These are phyloP conservation scores for Psilanteris sp. DNA, from an alignment of 1,140 invertebrate species.

Conservation along the genomic window DNA sequence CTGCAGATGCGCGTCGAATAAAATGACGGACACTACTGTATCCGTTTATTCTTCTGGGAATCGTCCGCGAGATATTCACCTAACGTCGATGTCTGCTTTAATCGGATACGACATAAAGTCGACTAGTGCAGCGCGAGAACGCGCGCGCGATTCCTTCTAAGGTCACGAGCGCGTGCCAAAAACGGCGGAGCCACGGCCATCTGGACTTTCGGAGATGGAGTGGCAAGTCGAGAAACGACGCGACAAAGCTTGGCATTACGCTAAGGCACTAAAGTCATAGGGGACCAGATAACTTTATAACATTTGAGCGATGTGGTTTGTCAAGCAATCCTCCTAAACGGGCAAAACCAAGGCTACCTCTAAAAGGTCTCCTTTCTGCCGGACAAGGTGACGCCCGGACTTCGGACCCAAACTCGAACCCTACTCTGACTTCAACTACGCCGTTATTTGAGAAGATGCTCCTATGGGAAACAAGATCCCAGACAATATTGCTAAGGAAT, in stretches of 20 bases:
- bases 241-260: conserved; percentile 21
- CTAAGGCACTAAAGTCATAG: conserved; percentile 54
- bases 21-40: conserved; percentile 57
- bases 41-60: conserved; percentile 63
- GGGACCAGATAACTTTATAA: conserved; percentile 38
- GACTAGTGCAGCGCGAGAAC: conserved; percentile 45
- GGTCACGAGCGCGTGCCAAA: conserved; percentile 67
- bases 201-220: conserved; percentile 61
- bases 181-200: conserved; percentile 68
- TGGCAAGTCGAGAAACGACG: conserved; percentile 23
- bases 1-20: conserved; percentile 47
- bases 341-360: conserved; percentile 73
- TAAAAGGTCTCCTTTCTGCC: conserved; percentile 69
- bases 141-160: conserved; percentile 65
- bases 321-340: conserved; percentile 75
- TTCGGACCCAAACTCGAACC: conserved; percentile 43
- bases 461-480: conserved; percentile 57
- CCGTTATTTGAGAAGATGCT: conserved; percentile 61
- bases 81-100: conserved; percentile 53
- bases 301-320: conserved; percentile 68
- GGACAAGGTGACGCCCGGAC: conserved; percentile 43
- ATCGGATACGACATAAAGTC: conserved; percentile 49
- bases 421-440: conserved; percentile 24
- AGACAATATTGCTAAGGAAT: conserved; percentile 54
- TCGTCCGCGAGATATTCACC: conserved; percentile 55